These are phyloP conservation scores for Bufo bufo DNA, from an alignment of 2,113 vertebrate genomes.

Conservation along the genomic window DNA sequence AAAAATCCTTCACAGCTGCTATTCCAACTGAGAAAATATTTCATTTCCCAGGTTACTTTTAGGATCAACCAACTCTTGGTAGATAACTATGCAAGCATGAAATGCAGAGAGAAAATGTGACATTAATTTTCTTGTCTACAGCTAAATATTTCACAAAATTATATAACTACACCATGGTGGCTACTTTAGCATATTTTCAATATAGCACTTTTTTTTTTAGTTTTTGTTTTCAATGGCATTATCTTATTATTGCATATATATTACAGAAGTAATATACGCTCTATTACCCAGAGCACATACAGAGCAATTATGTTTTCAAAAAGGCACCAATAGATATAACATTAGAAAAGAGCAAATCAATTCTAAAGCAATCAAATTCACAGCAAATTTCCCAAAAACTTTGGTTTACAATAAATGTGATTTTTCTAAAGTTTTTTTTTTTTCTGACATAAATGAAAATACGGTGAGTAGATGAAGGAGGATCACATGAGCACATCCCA, in stretches of 20 bases:
- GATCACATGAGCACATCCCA: too few species aligned
- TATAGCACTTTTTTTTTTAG: not conserved
- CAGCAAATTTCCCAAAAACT: too few species aligned
- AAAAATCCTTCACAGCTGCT: constrained; percentile 48
- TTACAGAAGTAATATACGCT: too few species aligned
- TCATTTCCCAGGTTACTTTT: constrained; percentile 9
- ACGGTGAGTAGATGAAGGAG: too few species aligned
- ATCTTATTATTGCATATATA: not conserved
- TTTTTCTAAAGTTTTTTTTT: too few species aligned
- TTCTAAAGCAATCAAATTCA: too few species aligned
- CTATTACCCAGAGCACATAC: too few species aligned
- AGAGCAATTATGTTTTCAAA: too few species aligned
- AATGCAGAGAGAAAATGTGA: not conserved
- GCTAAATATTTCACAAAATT: not conserved
- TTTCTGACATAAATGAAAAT: too few species aligned
- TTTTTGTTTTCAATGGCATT: not conserved
- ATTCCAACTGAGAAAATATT: constrained; percentile 36
- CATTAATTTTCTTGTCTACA: not conserved
- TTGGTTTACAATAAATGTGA: too few species aligned
- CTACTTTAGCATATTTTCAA: not conserved
- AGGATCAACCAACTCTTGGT: constrained; percentile 41
- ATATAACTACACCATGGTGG: not conserved
- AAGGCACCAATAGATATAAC: too few species aligned
- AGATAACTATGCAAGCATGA: constrained; percentile 18
- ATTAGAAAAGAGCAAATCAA: too few species aligned